Base-by-base conservation (phyloP, 2,113 vertebrate genomes). In the Rhizomys pruinosus region DNA sequence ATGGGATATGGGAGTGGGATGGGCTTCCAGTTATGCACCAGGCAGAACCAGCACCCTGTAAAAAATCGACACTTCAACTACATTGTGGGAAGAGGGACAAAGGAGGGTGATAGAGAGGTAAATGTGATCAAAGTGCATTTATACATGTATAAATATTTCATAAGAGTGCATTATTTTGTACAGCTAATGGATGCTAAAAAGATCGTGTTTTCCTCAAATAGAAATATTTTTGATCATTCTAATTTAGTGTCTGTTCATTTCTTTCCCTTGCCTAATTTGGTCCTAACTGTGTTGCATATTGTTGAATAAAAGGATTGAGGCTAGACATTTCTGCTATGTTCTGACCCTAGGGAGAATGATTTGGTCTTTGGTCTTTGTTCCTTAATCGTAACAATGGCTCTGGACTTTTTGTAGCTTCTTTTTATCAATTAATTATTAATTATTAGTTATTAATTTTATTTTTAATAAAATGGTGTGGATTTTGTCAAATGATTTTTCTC, bases 401-500 rank as follows among this genome's bases (percentile, higher is more conserved):
- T 85, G 29, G 34, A 88, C 25, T 77, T 93, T 84, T 81, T 79
- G 4, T 84, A 64, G 80, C 39, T 95, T 25, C 16, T 10, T 25
- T 80, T 66, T 89, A 91, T 89, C 32, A 57, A 7, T 10, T 91
- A 39, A 27, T 55, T 84, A 74, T 13, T 86, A 25, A 86, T 91
- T 91, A 22, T 87, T 71, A 19, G 85, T 80, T 81, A 19, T 52
- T 78, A 77, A 8, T 71, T 4, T 87, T 94, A 88, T 82, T 73
- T 82, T 32, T 79, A 1, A 52, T 76, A 34, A 37, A 92, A 71
- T 23, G 0, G 0, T 77, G 1, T 84, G 17, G n/a, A 73, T 22
- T 91, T 95, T 90, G n/a, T 92, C 12, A 87, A n/a, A 57, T 87
- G 10, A 1, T 39, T 42, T 93, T 79, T 23, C 72, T 39, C 47